Conservation (phyloP, 2,888 invertebrate species). For the Trileptium ribeirensis region DNA sequence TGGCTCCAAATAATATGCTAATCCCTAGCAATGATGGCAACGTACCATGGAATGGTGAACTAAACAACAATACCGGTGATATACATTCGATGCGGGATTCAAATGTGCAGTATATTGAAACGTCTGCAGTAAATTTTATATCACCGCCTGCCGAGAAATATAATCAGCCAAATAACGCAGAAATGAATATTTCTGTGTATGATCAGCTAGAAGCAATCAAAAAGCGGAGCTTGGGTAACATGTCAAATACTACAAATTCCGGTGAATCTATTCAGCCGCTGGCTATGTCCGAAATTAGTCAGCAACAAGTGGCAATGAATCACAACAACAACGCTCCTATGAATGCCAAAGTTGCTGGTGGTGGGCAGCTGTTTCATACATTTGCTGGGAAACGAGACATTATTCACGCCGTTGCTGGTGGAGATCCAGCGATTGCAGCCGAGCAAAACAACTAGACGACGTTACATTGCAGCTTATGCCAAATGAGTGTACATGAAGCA, state of each 20-base stretch:
- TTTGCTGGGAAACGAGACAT: background rate
- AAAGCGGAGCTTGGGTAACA: background rate
- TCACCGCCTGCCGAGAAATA: too few species aligned
- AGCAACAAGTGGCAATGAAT: background rate
- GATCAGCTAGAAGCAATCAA: conserved; percentile 23
- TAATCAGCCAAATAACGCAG: background rate
- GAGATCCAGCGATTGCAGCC: too few species aligned
- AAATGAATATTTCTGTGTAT: conserved; percentile 9
- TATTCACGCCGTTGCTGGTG: too few species aligned
- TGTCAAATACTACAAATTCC: too few species aligned
- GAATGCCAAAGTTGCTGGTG: background rate
- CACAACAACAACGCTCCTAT: background rate
- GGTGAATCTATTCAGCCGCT: background rate
- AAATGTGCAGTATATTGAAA: background rate
- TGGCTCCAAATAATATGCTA: background rate
- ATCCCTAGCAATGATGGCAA: too few species aligned
- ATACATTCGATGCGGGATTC: background rate
- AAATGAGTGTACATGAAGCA: background rate
- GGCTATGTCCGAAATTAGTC: background rate
- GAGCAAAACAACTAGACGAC: too few species aligned
- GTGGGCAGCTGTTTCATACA: background rate
- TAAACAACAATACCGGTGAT: background rate
- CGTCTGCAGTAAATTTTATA: background rate
- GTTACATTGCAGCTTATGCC: background rate
- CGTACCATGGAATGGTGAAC: background rate